Evolutionary conservation across 2,888 invertebrate species (phyloP).

Genomic region (Rhagium mordax): DNA sequence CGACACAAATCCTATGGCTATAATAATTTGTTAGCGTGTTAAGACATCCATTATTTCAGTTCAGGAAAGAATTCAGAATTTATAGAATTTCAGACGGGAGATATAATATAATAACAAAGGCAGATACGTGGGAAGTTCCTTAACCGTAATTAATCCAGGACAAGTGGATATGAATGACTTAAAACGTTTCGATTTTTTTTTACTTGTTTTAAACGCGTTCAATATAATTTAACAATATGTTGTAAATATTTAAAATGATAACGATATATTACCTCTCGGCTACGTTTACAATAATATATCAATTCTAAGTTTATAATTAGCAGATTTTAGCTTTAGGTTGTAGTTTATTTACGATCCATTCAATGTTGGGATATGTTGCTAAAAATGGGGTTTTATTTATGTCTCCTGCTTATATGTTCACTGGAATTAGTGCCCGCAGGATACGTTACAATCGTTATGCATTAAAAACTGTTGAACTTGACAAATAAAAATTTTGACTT

Average conservation of each 20-base stretch:
- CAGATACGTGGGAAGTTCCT: constrained; percentile 15
- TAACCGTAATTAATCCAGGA: not conserved
- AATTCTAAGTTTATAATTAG: constrained; percentile 17
- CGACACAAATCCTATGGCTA: constrained; percentile 21
- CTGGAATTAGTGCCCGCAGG: too few relatives aligned
- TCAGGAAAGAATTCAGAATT: constrained; percentile 9
- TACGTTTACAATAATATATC: constrained; percentile 14
- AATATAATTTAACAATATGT: constrained; percentile 23
- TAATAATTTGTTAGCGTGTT: constrained; percentile 27
- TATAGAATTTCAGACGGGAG: constrained; percentile 16
- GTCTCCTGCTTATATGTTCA: too few relatives aligned
- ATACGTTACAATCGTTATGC: too few relatives aligned
- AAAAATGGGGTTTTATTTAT: not conserved
- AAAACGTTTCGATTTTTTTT: too few relatives aligned
- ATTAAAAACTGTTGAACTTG: too few relatives aligned
- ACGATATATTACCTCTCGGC: constrained; percentile 14
- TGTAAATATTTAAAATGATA: constrained; percentile 26
- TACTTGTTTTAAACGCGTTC: not conserved
- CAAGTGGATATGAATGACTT: not conserved
- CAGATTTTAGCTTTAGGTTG: constrained; percentile 14
- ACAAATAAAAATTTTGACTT: too few relatives aligned
- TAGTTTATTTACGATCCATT: constrained; percentile 24
- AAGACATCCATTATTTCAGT: constrained; percentile 26
- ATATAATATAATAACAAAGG: constrained; percentile 11
- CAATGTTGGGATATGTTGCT: not conserved